Evolutionary conservation across 2,888 invertebrate species (phyloP), one percentile per base, ranked within the genome.

Genomic region (Orgyia antiqua): DNA sequence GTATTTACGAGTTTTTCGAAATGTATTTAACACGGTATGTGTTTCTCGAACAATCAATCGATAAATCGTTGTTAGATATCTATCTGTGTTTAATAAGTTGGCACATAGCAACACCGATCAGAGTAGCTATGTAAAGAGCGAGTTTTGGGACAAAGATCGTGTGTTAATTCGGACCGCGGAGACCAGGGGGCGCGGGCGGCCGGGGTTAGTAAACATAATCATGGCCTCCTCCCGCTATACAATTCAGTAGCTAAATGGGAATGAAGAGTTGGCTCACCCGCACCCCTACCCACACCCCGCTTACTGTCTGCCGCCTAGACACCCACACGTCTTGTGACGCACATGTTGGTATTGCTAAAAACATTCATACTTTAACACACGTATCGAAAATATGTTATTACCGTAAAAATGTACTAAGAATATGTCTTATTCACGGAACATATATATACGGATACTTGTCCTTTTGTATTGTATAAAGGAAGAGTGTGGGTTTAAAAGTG

Each of bases 201-300:
- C 66, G 70, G 71, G 76, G 72, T 74, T 76, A 70, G 80, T 82
- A 82, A 82, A 82, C 77, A 80, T 78, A 76, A 80, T 80, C 77
- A 73, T 74, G 73, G 74, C 73, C 74, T 72, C 77, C 77, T 68
- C 77, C 72, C 78, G 68, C 69, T 71, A 66, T 77, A 78, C 79
- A 77, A 75, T 80, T 76, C 77, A 78, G 75, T 79, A 74, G 78
- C 79, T 80, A 80, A 80, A 80, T 77, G 71, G 76, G 76, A 80
- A 78, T 77, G 77, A 80, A 80, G 77, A 78, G 76, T 74, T 68
- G 63, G 66, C 68, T 64, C 61, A 45, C 61, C 55, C 63, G 60
- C 55, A 57, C 59, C 66, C 69, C 58, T 40, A 45, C 68, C 55
- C 68, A 61, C 61, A 62, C 64, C 64, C 62, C 62, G 45, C 51